Conservation (phyloP, 2,888 invertebrate species). For the Troides helena region DNA sequence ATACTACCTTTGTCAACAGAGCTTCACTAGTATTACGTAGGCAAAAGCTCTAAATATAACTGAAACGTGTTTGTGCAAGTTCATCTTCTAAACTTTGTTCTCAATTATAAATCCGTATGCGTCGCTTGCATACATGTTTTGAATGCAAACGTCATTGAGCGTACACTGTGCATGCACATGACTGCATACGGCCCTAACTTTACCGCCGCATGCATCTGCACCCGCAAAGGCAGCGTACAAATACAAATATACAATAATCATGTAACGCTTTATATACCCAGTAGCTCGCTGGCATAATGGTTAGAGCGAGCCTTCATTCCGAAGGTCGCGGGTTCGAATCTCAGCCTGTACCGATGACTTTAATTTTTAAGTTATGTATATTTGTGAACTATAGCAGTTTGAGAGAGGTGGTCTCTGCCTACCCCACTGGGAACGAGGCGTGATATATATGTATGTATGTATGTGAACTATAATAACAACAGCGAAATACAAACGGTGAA, state of each 20-base stretch:
- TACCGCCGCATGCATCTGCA: neutral
- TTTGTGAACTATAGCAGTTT: too few relatives aligned
- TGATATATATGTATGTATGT: too few relatives aligned
- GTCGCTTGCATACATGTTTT: neutral
- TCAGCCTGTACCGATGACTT: too few relatives aligned
- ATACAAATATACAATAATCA: neutral
- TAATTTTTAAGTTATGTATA: too few relatives aligned
- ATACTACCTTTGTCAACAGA: neutral
- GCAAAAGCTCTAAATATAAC: neutral
- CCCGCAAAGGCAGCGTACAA: neutral
- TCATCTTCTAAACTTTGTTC: conserved; percentile 6
- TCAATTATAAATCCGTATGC: conserved; percentile 8
- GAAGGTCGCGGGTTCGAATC: too few relatives aligned
- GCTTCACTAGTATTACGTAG: neutral
- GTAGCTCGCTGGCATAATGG: too few relatives aligned
- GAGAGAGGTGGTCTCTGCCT: too few relatives aligned
- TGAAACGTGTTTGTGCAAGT: neutral
- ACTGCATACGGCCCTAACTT: conserved; percentile 14
- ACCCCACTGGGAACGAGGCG: too few relatives aligned
- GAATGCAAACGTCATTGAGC: conserved; percentile 10
- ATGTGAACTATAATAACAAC: too few relatives aligned
- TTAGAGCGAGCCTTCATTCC: too few relatives aligned
- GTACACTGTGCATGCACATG: conserved; percentile 13
- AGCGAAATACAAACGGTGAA: too few relatives aligned
- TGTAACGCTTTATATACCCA: neutral